Evolutionary conservation across 1,140 invertebrate genomes (phyloP).

Genomic region (Scaptomyza montana): DNA sequence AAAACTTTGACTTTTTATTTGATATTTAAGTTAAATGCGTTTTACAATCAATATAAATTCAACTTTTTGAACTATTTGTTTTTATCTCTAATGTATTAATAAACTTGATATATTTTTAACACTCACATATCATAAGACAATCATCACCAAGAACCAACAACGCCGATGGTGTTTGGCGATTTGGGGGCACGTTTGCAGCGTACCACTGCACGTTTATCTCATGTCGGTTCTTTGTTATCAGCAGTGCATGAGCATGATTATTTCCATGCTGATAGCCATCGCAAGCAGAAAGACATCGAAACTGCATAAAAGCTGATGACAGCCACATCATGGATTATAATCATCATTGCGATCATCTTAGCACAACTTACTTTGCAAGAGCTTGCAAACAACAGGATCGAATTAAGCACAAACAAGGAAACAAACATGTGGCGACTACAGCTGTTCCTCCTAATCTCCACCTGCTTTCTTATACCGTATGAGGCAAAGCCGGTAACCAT

Average conservation of each 20-base stretch:
- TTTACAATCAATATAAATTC: too few relatives aligned
- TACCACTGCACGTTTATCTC: constrained; percentile 34
- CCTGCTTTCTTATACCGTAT: constrained; percentile 62
- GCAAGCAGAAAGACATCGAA: not conserved
- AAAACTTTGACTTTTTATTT: too few relatives aligned
- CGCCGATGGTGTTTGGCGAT: constrained; percentile 28
- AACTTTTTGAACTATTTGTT: too few relatives aligned
- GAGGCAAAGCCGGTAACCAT: constrained; percentile 58
- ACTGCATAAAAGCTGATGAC: constrained; percentile 36
- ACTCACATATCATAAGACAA: too few relatives aligned
- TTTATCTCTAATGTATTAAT: too few relatives aligned
- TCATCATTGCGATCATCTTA: constrained; percentile 32
- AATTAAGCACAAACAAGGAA: not conserved
- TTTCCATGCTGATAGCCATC: constrained; percentile 26
- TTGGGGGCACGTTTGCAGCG: constrained; percentile 45
- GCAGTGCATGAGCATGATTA: constrained; percentile 21
- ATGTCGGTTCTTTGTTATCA: constrained; percentile 28
- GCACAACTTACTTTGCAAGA: not conserved
- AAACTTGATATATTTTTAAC: too few relatives aligned
- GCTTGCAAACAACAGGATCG: not conserved
- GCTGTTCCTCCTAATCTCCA: constrained; percentile 65
- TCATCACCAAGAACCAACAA: not conserved
- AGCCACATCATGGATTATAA: not conserved
- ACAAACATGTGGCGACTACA: constrained; percentile 67
- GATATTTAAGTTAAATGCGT: too few relatives aligned